Conservation (phyloP, 2,888 invertebrate genomes). For the Dascillus cervinus region DNA sequence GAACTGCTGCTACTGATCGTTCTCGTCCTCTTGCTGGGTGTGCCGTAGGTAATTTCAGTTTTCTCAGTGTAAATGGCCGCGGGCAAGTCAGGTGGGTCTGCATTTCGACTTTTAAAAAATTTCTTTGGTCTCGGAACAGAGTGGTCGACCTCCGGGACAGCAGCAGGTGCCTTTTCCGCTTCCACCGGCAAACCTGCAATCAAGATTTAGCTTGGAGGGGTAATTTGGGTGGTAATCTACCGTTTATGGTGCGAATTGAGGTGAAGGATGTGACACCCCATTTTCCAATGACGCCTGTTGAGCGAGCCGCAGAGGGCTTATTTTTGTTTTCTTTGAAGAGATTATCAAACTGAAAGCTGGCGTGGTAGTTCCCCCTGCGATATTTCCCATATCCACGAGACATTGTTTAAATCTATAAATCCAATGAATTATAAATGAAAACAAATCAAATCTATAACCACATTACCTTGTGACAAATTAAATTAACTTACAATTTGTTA, state of each 20-base stretch:
- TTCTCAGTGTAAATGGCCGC: conserved; percentile 28
- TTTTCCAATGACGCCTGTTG: conserved; percentile 86
- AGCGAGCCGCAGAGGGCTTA: conserved; percentile 80
- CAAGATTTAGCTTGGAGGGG: not conserved
- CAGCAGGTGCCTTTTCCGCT: conserved; percentile 21
- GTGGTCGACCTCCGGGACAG: conserved; percentile 40
- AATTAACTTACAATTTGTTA: too few species aligned
- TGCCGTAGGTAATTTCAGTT: conserved; percentile 15
- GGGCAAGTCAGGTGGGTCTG: conserved; percentile 48
- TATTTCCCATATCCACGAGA: conserved; percentile 45
- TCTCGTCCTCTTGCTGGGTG: conserved; percentile 20
- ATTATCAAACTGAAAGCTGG: conserved; percentile 59
- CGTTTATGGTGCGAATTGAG: conserved; percentile 74
- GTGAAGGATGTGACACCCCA: conserved; percentile 94
- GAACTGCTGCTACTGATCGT: conserved; percentile 37
- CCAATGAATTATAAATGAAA: too few species aligned
- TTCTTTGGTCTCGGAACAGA: conserved; percentile 66
- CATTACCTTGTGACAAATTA: too few species aligned
- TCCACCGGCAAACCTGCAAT: conserved; percentile 44
- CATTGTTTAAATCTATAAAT: too few species aligned
- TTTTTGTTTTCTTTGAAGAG: conserved; percentile 71
- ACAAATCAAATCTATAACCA: too few species aligned
- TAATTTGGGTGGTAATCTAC: conserved; percentile 39
- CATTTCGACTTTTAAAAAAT: conserved; percentile 82
- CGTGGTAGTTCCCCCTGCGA: conserved; percentile 39